phyloP scores from a whole-genome alignment of 2,888 invertebrate genomes.

The Periphyllus acericola region DNA sequence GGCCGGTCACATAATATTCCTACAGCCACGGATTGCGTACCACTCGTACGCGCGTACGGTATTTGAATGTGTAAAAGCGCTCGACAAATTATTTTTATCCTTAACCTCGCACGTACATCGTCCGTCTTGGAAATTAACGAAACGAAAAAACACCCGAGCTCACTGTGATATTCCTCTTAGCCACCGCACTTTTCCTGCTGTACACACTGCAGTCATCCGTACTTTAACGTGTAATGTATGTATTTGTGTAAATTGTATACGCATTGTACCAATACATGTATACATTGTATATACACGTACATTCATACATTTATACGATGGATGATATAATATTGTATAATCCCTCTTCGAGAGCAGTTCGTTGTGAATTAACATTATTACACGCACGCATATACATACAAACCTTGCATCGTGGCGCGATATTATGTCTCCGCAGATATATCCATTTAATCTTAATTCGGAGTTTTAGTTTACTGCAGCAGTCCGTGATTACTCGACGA shows the following conservation, averaged over 20 bases:
- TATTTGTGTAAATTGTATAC: too few species aligned
- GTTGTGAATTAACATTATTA: background rate
- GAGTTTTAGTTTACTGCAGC: background rate
- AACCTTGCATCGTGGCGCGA: background rate
- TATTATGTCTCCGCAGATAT: background rate
- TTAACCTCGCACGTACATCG: background rate
- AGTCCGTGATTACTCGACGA: background rate
- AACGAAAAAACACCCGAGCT: background rate
- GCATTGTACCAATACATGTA: too few species aligned
- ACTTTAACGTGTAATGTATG: too few species aligned
- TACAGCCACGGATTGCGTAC: background rate
- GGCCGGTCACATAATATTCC: background rate
- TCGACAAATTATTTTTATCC: background rate
- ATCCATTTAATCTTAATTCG: background rate
- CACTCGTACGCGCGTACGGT: too few species aligned
- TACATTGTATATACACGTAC: too few species aligned
- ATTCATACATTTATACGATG: too few species aligned
- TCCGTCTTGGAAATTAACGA: conserved; percentile 14
- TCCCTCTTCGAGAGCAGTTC: background rate
- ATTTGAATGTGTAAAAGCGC: too few species aligned
- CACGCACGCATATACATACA: too few species aligned
- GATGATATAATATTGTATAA: too few species aligned
- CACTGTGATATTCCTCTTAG: background rate
- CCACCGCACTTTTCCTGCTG: background rate
- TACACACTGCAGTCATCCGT: background rate